Evolutionary conservation across 2,113 vertebrate genomes (phyloP), one percentile per base, ranked within the genome.

Genomic region (Mirza zaza): DNA sequence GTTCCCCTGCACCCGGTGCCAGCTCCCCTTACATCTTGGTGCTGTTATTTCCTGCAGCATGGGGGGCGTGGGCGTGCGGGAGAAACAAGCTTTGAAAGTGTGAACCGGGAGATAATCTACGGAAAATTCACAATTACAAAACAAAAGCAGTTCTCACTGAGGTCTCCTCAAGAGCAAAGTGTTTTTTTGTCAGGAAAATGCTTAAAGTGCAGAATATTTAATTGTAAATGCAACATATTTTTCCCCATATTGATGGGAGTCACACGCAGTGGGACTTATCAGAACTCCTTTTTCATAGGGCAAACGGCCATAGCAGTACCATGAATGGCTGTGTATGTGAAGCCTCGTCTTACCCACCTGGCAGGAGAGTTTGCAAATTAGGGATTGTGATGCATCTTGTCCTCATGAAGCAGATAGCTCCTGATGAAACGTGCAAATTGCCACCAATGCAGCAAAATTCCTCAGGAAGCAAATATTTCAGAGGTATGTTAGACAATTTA

Each of bases 61-160:
- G 0, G 1, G 1, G 52, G 20, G 1, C 7, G 3, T 17, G 9
- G 18, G 15, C 20, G n/a, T 9, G 13, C n/a, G 21, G 7, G 14
- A 61, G 36, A 80, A 34, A 8, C 14, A 20, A 0, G 5, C 14
- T 12, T 4, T 5, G 17, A 79, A 34, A n/a, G 6, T 0, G 0
- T 2, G 8, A 12, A 63, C 48, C 79, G 20, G 34, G 39, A 73
- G 77, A 39, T 18, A 3, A 13, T 34, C 32, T n/a, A 18, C 42
- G 55, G 29, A 63, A 65, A 81, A 93, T n/a, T 36, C 18, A 55
- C 1, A 0, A 25, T 39, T 70, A 17, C 0, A 17, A 75, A 12
- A 21, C 9, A 10, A 3, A 32, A 36, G 75, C 27, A 11, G 23
- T 23, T 68, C n/a, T 59, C 61, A 32, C n/a, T 0, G 59, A 6